These are phyloP conservation scores for Forbesichthys agassizii DNA, from an alignment of 2,113 vertebrate genomes.

Conservation along the genomic window DNA sequence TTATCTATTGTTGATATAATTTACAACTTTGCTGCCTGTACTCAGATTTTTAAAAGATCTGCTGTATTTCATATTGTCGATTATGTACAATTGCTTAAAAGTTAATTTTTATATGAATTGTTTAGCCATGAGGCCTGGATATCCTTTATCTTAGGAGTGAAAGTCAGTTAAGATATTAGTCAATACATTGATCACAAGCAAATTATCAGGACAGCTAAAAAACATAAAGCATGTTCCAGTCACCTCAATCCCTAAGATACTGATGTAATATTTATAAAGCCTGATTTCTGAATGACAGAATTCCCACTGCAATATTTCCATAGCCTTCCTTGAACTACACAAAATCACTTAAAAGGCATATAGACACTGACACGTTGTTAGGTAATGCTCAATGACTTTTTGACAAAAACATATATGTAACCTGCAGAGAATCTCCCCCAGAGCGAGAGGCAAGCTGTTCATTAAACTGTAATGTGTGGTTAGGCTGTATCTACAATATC, in stretches of 20 bases:
- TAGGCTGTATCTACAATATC: slow-evolving; percentile 8
- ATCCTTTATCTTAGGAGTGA: slow-evolving; percentile 9
- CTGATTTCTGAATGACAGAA: not conserved
- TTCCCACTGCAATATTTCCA: not conserved
- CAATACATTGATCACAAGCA: slow-evolving; percentile 13
- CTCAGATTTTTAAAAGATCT: too few relatives aligned
- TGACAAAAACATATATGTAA: too few relatives aligned
- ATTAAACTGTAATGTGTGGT: slow-evolving; percentile 6
- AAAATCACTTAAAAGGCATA: too few relatives aligned
- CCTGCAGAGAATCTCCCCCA: not conserved
- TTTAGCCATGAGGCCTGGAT: too few relatives aligned
- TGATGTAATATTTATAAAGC: not conserved
- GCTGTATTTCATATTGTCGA: too few relatives aligned
- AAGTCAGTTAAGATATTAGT: slow-evolving; percentile 26
- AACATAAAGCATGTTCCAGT: slow-evolving; percentile 6
- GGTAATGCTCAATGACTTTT: too few relatives aligned
- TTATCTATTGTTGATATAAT: too few relatives aligned
- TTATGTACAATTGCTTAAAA: too few relatives aligned
- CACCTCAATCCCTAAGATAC: not conserved
- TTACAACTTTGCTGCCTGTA: too few relatives aligned
- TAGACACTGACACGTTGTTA: too few relatives aligned
- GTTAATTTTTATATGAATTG: too few relatives aligned
- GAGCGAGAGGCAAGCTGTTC: slow-evolving; percentile 5
- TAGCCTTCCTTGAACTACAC: not conserved
- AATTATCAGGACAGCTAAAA: slow-evolving; percentile 24